Conservation (phyloP, 2,113 vertebrate species). For the Mus spicilegus region DNA sequence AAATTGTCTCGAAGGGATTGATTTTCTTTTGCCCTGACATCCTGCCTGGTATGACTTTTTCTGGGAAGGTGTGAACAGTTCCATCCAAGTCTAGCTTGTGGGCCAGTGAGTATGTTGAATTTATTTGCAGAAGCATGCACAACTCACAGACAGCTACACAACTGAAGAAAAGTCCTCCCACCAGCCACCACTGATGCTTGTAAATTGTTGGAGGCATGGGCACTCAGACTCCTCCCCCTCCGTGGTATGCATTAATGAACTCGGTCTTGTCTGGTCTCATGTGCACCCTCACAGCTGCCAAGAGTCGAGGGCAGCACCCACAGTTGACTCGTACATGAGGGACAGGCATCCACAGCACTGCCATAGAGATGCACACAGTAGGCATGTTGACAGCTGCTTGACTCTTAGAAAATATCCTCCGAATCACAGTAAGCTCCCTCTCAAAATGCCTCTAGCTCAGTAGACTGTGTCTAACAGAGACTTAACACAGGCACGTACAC, state of each 20-base stretch:
- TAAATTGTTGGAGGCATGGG: not conserved
- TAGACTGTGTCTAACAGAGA: fast-evolving
- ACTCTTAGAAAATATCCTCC: not conserved
- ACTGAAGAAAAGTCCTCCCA: not conserved
- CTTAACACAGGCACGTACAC: fast-evolving
- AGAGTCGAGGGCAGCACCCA: not conserved
- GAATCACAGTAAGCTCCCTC: not conserved
- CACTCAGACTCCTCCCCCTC: not conserved
- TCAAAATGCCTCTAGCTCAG: fast-evolving
- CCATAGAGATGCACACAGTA: fast-evolving
- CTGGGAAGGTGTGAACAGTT: not conserved
- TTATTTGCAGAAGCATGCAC: not conserved
- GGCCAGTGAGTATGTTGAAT: not conserved
- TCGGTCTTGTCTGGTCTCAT: too few species aligned
- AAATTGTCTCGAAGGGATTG: slow-evolving; percentile 4
- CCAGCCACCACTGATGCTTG: not conserved
- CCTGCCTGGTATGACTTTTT: not conserved
- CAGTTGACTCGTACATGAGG: too few species aligned
- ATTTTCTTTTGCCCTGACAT: not conserved
- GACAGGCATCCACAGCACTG: not conserved
- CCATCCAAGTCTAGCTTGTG: not conserved
- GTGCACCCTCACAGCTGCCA: not conserved
- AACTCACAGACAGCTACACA: not conserved
- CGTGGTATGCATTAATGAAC: too few species aligned
- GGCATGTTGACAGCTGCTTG: not conserved